Base-by-base conservation (phyloP, 1,140 invertebrate genomes). In the Bombus superbus region DNA sequence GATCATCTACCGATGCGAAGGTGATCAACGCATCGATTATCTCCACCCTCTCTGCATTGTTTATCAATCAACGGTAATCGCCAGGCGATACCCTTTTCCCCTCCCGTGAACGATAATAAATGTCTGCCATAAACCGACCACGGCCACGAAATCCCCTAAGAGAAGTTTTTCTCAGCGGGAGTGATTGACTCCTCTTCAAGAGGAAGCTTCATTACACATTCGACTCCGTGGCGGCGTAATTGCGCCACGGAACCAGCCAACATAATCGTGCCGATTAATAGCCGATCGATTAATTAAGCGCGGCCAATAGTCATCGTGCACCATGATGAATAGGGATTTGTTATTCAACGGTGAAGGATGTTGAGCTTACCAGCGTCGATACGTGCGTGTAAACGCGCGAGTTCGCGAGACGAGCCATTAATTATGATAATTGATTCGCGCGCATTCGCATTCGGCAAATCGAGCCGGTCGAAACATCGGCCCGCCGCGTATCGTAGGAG, bases 361-460 rank as follows among this genome's bases (percentile, higher is more conserved):
- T 62, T n/a, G 53, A 80, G 69, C 75, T 32, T 68, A 2, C n/a
- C 44, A 62, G 22, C 77, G 64, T 32, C 32, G 64, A 42, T 82
- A 82, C 73, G 81, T 42, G 53, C 83, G 86, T 81, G 83, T 59
- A 84, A 69, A 73, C 77, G 77, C 81, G 84, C 79, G 71, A 84
- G 66, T 77, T 81, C 82, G 42, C 53, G 62, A 85, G 76, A 85
- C 75, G 35, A 25, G 47, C 57, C 86, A 83, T 88, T 88, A 90
- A 90, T 90, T 90, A 90, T 88, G 86, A 90, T 90, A 88, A 90
- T 90, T 83, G 76, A 90, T 90, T 83, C 79, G 82, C 81, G 78
- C 74, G 42, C 18, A 2, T 40, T 38, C 47, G 53, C 62, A 59
- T 74, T 86, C 80, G 53, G 40, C 66, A 76, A 89, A 84, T 77